These are phyloP conservation scores for Cherax destructor DNA, from an alignment of 1,140 invertebrate species.

Conservation along the genomic window DNA sequence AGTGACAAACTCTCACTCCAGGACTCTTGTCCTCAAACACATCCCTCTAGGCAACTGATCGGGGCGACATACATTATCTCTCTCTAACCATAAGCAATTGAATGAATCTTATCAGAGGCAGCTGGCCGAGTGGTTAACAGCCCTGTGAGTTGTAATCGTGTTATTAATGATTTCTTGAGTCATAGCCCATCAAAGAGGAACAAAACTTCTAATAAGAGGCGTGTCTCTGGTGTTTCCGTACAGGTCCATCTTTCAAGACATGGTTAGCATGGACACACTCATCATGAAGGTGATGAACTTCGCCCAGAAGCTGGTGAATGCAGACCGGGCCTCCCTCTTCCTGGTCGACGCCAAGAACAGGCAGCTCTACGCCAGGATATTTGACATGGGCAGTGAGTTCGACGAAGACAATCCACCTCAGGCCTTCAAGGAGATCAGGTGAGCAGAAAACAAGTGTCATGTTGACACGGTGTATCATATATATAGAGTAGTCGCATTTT, in stretches of 20 bases:
- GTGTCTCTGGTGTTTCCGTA: no score
- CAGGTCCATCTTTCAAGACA: constrained; percentile 86
- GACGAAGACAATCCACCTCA: constrained; percentile 72
- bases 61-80: no score
- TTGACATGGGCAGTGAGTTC: constrained; percentile 81
- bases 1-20: no score
- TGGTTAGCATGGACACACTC: constrained; percentile 87
- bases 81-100: no score
- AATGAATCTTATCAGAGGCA: no score
- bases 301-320: constrained; percentile 86
- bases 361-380: constrained; percentile 88
- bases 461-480: background rate
- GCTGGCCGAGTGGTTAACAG: no score
- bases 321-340: constrained; percentile 87
- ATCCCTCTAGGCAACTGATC: no score
- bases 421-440: constrained; percentile 72
- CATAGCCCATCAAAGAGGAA: no score
- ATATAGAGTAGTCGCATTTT: no score
- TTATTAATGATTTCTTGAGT: background rate
- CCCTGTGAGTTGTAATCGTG: background rate
- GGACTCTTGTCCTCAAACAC: no score
- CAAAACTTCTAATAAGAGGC: background rate
- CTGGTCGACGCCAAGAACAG: constrained; percentile 83
- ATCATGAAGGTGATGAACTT: constrained; percentile 91
- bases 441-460: background rate